Conservation (phyloP, 2,797 vertebrate genomes). For the Cynopterus sphinx region DNA sequence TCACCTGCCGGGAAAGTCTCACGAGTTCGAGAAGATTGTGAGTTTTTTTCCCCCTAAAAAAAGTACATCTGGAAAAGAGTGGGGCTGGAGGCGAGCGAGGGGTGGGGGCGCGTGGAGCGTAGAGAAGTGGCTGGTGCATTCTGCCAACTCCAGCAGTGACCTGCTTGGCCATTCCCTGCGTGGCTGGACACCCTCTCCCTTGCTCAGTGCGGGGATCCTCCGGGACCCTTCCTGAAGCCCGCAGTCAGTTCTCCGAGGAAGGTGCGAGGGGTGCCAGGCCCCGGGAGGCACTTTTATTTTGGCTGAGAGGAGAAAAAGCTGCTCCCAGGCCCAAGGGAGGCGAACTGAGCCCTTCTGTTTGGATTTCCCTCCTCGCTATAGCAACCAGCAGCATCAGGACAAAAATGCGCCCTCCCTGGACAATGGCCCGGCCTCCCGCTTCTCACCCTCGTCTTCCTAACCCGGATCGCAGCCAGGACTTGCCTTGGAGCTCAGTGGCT, state of each 20-base stretch:
- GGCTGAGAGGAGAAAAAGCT: constrained; percentile 83
- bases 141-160: not conserved
- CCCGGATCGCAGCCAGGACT: constrained; percentile 70
- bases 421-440: constrained; percentile 91
- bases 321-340: constrained; percentile 87
- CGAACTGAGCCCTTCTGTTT: constrained; percentile 92
- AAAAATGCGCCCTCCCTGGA: constrained; percentile 97
- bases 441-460: constrained; percentile 81
- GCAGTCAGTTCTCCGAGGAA: constrained; percentile 1
- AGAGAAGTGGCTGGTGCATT: not conserved
- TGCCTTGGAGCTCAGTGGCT: constrained; percentile 39
- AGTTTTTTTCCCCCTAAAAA: not conserved
- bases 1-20: not conserved
- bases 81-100: not conserved
- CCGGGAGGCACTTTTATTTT: constrained; percentile 87
- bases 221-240: not conserved
- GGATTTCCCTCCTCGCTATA: constrained; percentile 93
- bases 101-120: not conserved
- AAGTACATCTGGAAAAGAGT: not conserved
- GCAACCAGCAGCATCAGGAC: constrained; percentile 93
- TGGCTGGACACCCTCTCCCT: not conserved
- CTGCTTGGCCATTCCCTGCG: not conserved
- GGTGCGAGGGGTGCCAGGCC: constrained; percentile 65
- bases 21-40: constrained; percentile 15
- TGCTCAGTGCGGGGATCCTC: not conserved